A percentile compares a stretch with the other conserved stretches of the same genome.
Evolutionary conservation across 2,888 invertebrate species (phyloP).

Genomic region (Leptothorax acervorum): DNA sequence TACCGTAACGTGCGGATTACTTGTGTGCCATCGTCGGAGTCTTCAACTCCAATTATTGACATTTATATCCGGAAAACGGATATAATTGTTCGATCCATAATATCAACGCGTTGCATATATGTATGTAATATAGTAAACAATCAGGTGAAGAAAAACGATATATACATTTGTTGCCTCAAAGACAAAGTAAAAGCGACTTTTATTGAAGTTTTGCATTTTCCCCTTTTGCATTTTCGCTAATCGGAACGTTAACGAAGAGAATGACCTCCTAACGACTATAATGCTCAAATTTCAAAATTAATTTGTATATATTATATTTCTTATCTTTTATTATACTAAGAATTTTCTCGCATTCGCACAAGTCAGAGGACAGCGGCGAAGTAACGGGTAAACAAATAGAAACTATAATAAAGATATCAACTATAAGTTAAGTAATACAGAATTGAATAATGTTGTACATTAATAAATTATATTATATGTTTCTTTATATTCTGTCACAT

Average conservation of each 20-base stretch:
- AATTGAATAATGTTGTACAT: background rate
- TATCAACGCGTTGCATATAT: background rate
- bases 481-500: background rate
- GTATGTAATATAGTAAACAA: background rate
- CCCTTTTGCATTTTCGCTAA: slow-evolving; percentile 1
- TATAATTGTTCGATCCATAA: background rate
- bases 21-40: background rate
- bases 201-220: slow-evolving; percentile 5
- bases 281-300: background rate
- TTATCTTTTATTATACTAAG: background rate
- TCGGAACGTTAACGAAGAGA: background rate
- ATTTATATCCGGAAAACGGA: background rate
- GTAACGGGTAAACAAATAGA: background rate
- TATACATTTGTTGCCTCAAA: background rate
- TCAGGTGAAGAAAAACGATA: background rate
- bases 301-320: background rate
- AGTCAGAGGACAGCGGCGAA: background rate
- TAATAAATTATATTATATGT: too few species aligned
- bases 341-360: background rate
- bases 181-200: slow-evolving; percentile 26
- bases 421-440: background rate
- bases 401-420: background rate
- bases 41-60: background rate
- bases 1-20: background rate
- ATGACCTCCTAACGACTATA: background rate